A percentile compares a stretch with the other conserved stretches of the same genome.
These are phyloP conservation scores for Trinorchestia longiramus DNA, from an alignment of 1,140 invertebrate genomes.

Conservation along the genomic window DNA sequence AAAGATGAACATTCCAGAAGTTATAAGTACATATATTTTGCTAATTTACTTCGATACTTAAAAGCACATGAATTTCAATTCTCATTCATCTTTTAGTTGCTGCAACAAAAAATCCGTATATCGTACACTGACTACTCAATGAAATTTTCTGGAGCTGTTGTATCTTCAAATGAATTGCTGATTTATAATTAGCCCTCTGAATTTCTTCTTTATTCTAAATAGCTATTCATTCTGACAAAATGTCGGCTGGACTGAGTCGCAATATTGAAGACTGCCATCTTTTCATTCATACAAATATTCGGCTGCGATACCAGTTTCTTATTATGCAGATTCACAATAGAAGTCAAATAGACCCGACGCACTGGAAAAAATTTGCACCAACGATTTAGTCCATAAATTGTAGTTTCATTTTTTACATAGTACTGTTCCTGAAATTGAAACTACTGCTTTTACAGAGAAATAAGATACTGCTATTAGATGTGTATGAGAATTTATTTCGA, in stretches of 20 bases:
- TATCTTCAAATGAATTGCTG: neutral
- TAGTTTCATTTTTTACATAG: neutral
- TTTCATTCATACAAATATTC: neutral
- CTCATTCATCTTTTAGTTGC: neutral
- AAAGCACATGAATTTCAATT: too few species aligned
- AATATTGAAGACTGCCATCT: neutral
- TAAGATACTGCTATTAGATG: neutral
- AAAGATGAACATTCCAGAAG: too few species aligned
- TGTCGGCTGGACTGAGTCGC: neutral
- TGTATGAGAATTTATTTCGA: neutral
- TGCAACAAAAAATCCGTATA: neutral
- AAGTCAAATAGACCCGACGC: neutral
- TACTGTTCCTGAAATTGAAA: neutral
- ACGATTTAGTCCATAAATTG: neutral
- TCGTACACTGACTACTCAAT: neutral
- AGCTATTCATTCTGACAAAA: neutral
- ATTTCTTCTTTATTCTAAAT: neutral
- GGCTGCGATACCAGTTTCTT: neutral
- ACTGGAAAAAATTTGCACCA: neutral
- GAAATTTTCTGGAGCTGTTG: neutral
- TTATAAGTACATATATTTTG: too few species aligned
- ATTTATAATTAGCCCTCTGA: neutral
- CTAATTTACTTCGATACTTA: too few species aligned
- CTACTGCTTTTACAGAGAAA: neutral
- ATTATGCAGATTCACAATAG: neutral